A percentile compares a stretch with the other conserved stretches of the same genome.
Evolutionary conservation across 1,140 invertebrate species (phyloP).

Genomic region (Sinonovacula constricta): DNA sequence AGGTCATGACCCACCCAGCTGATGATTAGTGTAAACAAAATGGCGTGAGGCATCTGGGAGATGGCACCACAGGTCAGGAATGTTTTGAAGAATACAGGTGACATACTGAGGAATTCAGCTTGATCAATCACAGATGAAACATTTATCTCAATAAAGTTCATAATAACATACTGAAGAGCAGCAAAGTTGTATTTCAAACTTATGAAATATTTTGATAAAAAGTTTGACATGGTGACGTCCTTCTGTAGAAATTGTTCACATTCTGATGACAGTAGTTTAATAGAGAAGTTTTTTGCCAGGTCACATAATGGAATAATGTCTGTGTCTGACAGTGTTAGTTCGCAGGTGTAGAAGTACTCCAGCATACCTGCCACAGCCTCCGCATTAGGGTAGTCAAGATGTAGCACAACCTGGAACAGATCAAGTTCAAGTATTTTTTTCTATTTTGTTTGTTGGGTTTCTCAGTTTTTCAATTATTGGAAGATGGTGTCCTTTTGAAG

Average conservation of each 20-base stretch:
- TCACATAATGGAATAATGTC: conserved; percentile 6
- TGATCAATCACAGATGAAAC: conserved; percentile 28
- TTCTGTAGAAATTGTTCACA: conserved; percentile 32
- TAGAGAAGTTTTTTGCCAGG: conserved; percentile 2
- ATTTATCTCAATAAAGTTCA: conserved; percentile 34
- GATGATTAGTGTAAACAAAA: conserved; percentile 35
- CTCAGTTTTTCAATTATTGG: too few species aligned
- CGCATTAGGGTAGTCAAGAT: conserved; percentile 11
- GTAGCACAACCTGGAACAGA: not conserved
- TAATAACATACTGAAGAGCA: conserved; percentile 20
- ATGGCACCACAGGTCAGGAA: conserved; percentile 36
- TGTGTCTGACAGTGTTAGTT: not conserved
- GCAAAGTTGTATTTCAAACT: conserved; percentile 25
- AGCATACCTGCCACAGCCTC: conserved; percentile 12
- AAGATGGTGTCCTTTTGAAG: too few species aligned
- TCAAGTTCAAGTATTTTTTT: too few species aligned
- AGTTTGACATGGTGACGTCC: conserved; percentile 12
- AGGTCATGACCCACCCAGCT: conserved; percentile 38
- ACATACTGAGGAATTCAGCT: conserved; percentile 6
- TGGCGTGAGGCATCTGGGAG: conserved; percentile 8
- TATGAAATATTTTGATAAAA: conserved; percentile 28
- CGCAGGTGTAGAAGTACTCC: conserved; percentile 33
- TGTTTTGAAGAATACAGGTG: conserved; percentile 17
- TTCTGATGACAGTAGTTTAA: conserved; percentile 5
- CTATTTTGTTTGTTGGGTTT: too few species aligned